Conservation (phyloP, 2,113 vertebrate genomes). For the Grallaria varia region DNA sequence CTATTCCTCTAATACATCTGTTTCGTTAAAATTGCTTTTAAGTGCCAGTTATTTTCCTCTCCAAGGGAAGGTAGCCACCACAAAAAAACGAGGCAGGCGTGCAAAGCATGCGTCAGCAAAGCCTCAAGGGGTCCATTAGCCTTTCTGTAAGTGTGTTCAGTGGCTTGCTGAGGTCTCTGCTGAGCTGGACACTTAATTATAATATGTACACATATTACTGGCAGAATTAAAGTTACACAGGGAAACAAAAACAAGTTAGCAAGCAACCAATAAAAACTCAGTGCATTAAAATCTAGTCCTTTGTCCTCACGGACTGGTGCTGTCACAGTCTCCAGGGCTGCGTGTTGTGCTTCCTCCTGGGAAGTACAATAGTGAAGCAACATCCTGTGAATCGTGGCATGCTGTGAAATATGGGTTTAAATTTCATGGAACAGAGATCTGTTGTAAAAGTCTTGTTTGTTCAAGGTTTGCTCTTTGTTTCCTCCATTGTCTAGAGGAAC, state of each 20-base stretch:
- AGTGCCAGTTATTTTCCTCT: neutral
- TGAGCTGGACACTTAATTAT: neutral
- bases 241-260: neutral
- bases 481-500: neutral
- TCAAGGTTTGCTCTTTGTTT: constrained; percentile 14
- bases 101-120: neutral
- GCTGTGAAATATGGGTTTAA: neutral
- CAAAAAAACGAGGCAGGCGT: neutral
- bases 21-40: neutral
- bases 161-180: neutral
- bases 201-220: neutral
- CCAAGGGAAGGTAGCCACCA: neutral
- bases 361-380: neutral
- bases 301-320: neutral
- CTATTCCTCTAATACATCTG: neutral
- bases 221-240: neutral
- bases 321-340: neutral
- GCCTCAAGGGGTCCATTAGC: neutral
- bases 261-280: neutral
- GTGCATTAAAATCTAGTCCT: neutral
- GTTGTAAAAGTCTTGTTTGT: neutral
- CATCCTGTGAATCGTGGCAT: neutral
- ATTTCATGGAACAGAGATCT: neutral
- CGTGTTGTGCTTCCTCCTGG: neutral
- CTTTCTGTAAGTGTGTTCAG: neutral